Conservation (phyloP, 1,140 invertebrate species). For the Drosophila miranda region DNA sequence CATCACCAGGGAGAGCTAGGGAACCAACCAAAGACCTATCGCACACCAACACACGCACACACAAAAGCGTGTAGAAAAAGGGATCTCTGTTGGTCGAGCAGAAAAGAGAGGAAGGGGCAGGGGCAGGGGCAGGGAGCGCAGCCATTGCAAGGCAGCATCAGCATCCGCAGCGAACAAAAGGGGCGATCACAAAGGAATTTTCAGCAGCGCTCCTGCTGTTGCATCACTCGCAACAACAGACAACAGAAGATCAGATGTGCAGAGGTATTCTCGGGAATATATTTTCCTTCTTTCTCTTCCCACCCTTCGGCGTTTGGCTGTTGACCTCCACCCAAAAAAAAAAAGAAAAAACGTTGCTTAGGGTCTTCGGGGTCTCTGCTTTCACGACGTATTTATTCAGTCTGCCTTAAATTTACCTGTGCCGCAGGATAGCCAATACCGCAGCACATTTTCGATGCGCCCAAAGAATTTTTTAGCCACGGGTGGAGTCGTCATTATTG, state of each 20-base stretch:
- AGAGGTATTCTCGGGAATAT: constrained; percentile 32
- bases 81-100: constrained; percentile 35
- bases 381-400: constrained; percentile 44
- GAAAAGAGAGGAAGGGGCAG: not conserved
- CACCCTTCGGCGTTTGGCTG: constrained; percentile 48
- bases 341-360: constrained; percentile 42
- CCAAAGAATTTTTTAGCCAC: constrained; percentile 19
- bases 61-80: constrained; percentile 27
- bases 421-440: constrained; percentile 32
- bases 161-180: constrained; percentile 40
- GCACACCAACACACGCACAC: constrained; percentile 30
- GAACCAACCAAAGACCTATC: constrained; percentile 21
- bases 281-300: constrained; percentile 26
- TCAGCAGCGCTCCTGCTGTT: constrained; percentile 62
- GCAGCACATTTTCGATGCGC: constrained; percentile 11
- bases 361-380: constrained; percentile 41
- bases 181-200: constrained; percentile 71
- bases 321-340: constrained; percentile 58
- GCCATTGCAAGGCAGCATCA: constrained; percentile 43
- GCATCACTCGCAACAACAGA: constrained; percentile 55
- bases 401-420: constrained; percentile 51
- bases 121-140: constrained; percentile 6
- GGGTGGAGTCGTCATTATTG: constrained; percentile 42
- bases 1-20: constrained; percentile 16
- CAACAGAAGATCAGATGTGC: constrained; percentile 69